Percentiles rank a stretch among this genome's conserved stretches.
Conservation (phyloP, 2,888 invertebrate genomes). For the Plebejus anna region DNA sequence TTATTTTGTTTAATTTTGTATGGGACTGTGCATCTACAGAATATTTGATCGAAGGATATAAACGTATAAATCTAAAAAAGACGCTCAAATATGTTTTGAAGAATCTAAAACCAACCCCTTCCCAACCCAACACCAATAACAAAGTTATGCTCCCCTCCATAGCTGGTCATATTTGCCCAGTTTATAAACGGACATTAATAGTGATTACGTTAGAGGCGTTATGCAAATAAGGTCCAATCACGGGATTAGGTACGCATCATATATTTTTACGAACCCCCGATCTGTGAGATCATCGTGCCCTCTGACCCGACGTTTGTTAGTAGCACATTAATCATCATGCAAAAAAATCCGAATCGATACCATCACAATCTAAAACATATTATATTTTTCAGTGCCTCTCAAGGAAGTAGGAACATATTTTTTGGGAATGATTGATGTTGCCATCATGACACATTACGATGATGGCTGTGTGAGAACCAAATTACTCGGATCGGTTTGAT, state of each 20-base stretch:
- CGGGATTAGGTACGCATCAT: conserved; percentile 13
- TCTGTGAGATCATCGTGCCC: neutral
- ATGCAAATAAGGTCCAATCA: conserved; percentile 26
- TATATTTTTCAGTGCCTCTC: neutral
- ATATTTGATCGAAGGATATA: no score
- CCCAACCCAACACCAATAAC: neutral
- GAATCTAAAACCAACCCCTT: neutral
- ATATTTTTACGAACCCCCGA: conserved; percentile 12
- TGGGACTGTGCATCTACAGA: no score
- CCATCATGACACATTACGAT: neutral
- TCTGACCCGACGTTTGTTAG: neutral
- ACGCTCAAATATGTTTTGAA: neutral
- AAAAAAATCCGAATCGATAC: neutral
- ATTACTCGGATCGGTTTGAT: no score
- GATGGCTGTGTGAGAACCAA: neutral
- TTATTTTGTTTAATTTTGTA: no score
- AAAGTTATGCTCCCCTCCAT: no score
- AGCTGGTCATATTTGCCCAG: neutral
- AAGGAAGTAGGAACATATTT: neutral
- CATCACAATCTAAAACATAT: neutral
- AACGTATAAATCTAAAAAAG: neutral
- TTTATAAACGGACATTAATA: neutral
- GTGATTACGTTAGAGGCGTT: conserved; percentile 13
- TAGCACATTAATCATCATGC: neutral
- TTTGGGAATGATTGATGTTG: neutral